Base-by-base conservation (phyloP, 2,888 invertebrate species). In the Deladenus siricidicola region DNA sequence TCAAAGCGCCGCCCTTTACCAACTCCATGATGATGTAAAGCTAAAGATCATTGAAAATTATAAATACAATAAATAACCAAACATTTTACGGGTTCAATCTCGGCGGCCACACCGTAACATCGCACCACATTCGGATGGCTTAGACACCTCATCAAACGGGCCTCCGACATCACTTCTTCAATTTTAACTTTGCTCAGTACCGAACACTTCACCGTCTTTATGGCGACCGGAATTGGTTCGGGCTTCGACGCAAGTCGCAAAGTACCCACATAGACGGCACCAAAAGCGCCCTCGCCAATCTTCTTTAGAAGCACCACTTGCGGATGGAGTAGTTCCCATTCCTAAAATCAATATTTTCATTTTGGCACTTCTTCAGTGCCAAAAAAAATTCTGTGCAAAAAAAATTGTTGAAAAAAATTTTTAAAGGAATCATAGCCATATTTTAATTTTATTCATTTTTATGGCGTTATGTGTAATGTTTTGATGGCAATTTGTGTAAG, bases 21-120 rank as follows among this genome's bases (percentile, higher is more conserved):
- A 91, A 84, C 83, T 94, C 94, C 94, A 94, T 94, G 30, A 94
- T 91, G 76, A 94, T 93, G 93, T 94, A 93, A 61, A 94, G 91
- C 0, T 49, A 49, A 49, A 47, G 8, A 19, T 14, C n/a, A n/a
- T n/a, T n/a, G n/a, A n/a, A n/a, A n/a, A n/a, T n/a, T n/a, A n/a
- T n/a, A n/a, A n/a, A n/a, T n/a, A n/a, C n/a, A n/a, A n/a, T n/a
- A n/a, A n/a, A n/a, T n/a, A n/a, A n/a, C n/a, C n/a, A n/a, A n/a
- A n/a, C n/a, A n/a, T n/a, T n/a, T 14, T 17, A 52, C 34, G 10
- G 94, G 94, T 77, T 93, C 91, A 78, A 92, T 90, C 81, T 92
- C 92, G 65, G 93, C 92, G 73, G 92, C 93, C 73, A 94, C 93
- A 28, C 94, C 94, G 71, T 93, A 92, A 44, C 94, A 85, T 77